Evolutionary conservation across 2,797 vertebrate species (phyloP), one percentile per base, ranked within the genome.

Genomic region (Borostomias antarcticus): DNA sequence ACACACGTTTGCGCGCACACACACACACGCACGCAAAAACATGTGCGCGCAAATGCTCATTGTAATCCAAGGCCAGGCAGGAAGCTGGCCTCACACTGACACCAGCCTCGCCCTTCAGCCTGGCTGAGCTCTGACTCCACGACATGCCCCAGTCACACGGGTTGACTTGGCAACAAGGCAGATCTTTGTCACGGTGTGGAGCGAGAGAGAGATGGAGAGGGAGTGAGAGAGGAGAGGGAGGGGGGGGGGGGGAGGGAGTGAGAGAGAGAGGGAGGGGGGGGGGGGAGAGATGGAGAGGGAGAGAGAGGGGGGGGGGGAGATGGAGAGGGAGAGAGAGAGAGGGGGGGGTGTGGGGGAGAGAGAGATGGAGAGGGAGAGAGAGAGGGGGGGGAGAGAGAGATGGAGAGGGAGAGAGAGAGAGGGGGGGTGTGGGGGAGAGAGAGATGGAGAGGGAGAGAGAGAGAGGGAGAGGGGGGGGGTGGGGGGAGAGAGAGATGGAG

Each of bases 101-200:
- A 58, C 45, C 30, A 21, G 53, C 33, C n/a, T 10, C 30, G 11
- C 40, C 40, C 40, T 45, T 23, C 30, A 47, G 30, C 66, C 3
- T 32, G 62, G 37, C 66, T 53, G 19, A 23, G 6, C 23, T 25
- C 50, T n/a, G n/a, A n/a, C n/a, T 21, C 45, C 43, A 62, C n/a
- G 58, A 35, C 52, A 40, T 13, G 29, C 75, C 1, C 5, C 77
- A 10, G 76, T 74, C 79, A 28, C 56, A 45, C 25, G 28, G 52
- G 80, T 84, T 71, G 83, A 87, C 86, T 85, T 83, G 86, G 87
- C 85, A 86, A 85, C 76, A 43, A 72, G 1, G 70, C 76, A 62
- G 73, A 56, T 70, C 73, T 75, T 84, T 89, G 83, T 77, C 82
- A 80, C 59, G 72, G 78, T 23, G 33, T 72, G 59, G 40, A 3